Percentiles rank a stretch among this genome's conserved stretches.
These are phyloP conservation scores for Grus americana DNA, from an alignment of 2,113 vertebrate species.

Conservation along the genomic window DNA sequence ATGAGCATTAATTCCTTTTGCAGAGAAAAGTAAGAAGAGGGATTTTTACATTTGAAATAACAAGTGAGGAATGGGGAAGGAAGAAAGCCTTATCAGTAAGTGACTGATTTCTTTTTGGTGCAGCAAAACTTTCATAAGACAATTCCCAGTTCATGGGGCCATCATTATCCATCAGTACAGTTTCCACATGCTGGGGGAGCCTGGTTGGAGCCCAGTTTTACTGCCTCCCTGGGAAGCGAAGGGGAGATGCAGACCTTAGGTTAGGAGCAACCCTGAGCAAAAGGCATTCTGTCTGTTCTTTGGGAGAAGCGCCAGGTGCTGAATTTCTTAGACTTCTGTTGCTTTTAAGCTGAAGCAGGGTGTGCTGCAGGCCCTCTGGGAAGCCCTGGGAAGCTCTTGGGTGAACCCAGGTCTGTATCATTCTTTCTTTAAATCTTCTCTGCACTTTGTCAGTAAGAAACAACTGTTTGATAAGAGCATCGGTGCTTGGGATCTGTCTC, in stretches of 20 bases:
- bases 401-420: not conserved
- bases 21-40: not conserved
- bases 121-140: not conserved
- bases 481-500: not conserved
- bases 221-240: not conserved
- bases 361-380: not conserved
- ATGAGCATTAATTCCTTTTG: not conserved
- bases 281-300: not conserved
- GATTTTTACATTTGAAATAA: not conserved
- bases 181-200: not conserved
- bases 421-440: not conserved
- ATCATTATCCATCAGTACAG: not conserved
- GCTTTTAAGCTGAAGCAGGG: not conserved
- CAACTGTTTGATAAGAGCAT: not conserved
- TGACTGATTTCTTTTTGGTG: not conserved
- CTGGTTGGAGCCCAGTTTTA: not conserved
- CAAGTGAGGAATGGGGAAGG: not conserved
- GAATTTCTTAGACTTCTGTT: not conserved
- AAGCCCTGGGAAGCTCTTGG: not conserved
- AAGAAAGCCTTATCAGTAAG: not conserved
- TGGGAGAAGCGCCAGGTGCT: not conserved
- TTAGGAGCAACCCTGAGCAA: not conserved
- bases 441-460: not conserved
- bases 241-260: not conserved
- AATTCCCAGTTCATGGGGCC: not conserved